Conservation (phyloP, 2,888 invertebrate genomes). For the Leuctra nigra region DNA sequence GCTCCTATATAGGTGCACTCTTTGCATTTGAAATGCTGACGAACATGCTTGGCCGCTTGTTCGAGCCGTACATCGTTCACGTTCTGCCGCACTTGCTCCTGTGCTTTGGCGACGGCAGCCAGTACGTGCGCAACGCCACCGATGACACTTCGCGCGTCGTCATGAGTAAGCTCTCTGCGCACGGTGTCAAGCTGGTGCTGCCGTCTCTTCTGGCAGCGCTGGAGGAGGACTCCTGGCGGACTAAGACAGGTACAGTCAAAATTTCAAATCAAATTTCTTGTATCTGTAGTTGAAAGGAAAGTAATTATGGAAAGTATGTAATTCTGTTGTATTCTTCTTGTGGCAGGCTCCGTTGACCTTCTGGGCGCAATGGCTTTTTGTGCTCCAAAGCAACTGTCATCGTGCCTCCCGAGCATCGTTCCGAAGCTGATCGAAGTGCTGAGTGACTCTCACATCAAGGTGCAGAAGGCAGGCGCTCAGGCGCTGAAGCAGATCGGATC, state of each 20-base stretch:
- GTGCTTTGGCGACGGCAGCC: conserved; percentile 93
- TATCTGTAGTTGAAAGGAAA: no score
- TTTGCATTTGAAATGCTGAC: conserved; percentile 98
- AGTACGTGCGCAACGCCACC: conserved; percentile 92
- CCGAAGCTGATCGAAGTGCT: conserved; percentile 95
- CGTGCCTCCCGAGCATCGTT: conserved; percentile 95
- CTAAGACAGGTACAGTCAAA: conserved; percentile 77
- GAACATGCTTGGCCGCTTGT: conserved; percentile 88
- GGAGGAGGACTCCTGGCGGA: conserved; percentile 98
- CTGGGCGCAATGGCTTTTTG: conserved; percentile 98
- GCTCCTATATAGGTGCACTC: conserved; percentile 63
- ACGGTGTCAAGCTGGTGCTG: conserved; percentile 95
- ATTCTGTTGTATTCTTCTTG: no score
- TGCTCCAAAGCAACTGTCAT: conserved; percentile 96
- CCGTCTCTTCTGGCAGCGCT: conserved; percentile 89
- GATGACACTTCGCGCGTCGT: conserved; percentile 95
- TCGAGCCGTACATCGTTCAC: conserved; percentile 98
- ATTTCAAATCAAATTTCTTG: no score
- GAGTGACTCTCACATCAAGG: conserved; percentile 95
- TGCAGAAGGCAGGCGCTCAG: conserved; percentile 94
- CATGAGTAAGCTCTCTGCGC: conserved; percentile 90
- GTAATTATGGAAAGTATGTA: no score
- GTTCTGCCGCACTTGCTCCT: conserved; percentile 89
- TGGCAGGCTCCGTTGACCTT: conserved; percentile 82
- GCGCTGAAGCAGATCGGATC: conserved; percentile 94